Percentiles rank a stretch among this genome's conserved stretches.
phyloP scores from a whole-genome alignment of 2,797 vertebrate genomes.

The Tokudaia tokunoshimensis region DNA sequence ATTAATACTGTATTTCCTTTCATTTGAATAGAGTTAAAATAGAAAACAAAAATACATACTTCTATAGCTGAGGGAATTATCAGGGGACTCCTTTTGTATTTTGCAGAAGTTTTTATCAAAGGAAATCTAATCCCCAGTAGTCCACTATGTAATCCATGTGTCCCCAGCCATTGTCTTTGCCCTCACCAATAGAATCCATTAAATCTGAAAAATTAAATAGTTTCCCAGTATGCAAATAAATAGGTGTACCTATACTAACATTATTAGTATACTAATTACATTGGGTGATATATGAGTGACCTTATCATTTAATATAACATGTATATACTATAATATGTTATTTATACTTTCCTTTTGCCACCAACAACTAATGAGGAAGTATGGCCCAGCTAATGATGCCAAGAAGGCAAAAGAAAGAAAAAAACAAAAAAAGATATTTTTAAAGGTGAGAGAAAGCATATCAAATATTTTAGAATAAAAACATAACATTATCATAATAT shows the following conservation, averaged over 20 bases:
- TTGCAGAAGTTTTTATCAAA: constrained; percentile 9
- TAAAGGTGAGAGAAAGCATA: background rate
- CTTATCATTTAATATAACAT: background rate
- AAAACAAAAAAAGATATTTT: background rate
- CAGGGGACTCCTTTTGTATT: constrained; percentile 31
- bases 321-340: background rate
- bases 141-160: background rate
- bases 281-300: background rate
- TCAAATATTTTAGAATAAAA: constrained; percentile 19
- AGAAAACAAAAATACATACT: background rate
- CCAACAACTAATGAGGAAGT: background rate
- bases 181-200: constrained; percentile 13
- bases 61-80: constrained; percentile 23
- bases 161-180: background rate
- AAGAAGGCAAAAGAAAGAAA: background rate
- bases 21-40: constrained; percentile 55
- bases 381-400: background rate
- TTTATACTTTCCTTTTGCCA: constrained; percentile 38
- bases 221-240: constrained; percentile 36
- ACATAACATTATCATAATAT: background rate
- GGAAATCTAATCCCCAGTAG: constrained; percentile 53
- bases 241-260: background rate
- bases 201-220: constrained; percentile 52
- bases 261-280: background rate
- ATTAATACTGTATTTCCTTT: constrained; percentile 44